Evolutionary conservation across 2,113 vertebrate species (phyloP), one percentile per base, ranked within the genome.

Genomic region (Charina bottae): DNA sequence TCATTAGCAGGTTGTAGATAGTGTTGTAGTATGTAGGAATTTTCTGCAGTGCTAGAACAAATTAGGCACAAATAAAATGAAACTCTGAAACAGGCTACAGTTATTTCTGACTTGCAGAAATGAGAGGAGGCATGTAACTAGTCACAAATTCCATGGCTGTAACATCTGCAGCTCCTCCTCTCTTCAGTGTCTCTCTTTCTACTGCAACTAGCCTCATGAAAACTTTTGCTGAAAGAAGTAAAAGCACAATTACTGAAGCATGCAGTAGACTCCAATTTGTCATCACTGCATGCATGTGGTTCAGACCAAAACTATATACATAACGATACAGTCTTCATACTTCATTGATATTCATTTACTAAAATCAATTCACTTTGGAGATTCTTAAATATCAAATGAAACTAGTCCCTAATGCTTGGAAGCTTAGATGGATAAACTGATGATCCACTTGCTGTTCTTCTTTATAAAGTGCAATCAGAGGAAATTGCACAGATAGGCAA

Each of bases 301-400:
- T 84, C 42, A 54, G 58, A 92, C 86, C 19, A 19, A 42, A 84
- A 88, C 28, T 54, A 84, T 24, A 6, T 26, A n/a, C n/a, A 42
- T 26, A 37, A 59, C 42, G 17, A 72, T n/a, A 72, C n/a, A 23
- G 33, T 78, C 33, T 46, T 55, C 62, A 87, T 68, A 56, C 59
- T 46, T 21, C 37, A 58, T 84, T 90, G 64, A 83, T 83, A 72
- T 88, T 88, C 37, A 92, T n/a, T 28, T 88, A 88, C 24, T 59
- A 42, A 88, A 92, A 28, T n/a, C 87, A 83, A 24, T 59, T 37
- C 28, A 83, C 28, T 60, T 53, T 23, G 59, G 68, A 60, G 46
- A 19, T 84, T 88, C 68, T 46, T 9, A 87, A 92, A 49, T n/a
- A 26, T 58, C 54, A 56, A 28, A 78, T 59, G 24, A 83, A 88